These are phyloP conservation scores for Eleginops maclovinus DNA, from an alignment of 2,113 vertebrate genomes.

Conservation along the genomic window DNA sequence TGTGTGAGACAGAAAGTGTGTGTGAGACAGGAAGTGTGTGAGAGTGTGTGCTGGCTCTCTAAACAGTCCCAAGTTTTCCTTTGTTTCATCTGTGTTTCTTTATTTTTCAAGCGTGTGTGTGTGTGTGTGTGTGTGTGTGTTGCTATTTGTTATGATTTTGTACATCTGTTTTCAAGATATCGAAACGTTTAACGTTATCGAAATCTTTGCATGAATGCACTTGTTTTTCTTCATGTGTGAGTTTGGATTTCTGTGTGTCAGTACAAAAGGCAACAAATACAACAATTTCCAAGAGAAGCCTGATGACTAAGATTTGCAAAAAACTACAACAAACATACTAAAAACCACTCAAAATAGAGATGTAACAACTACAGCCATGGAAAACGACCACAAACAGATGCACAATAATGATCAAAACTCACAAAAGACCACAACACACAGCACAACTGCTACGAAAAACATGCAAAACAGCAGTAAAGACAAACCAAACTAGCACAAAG, in stretches of 20 bases:
- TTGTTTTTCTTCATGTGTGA: too few relatives aligned
- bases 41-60: slow-evolving; percentile 2
- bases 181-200: too few relatives aligned
- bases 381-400: background rate
- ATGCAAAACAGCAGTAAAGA: background rate
- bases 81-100: slow-evolving; percentile 2
- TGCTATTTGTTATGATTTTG: too few relatives aligned
- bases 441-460: too few relatives aligned
- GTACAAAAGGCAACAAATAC: too few relatives aligned
- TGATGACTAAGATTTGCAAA: background rate
- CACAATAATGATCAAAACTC: background rate
- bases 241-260: too few relatives aligned
- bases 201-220: too few relatives aligned
- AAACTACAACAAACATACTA: background rate
- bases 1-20: slow-evolving; percentile 2
- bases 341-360: too few relatives aligned
- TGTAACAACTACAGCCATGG: background rate
- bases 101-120: slow-evolving; percentile 17
- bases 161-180: too few relatives aligned
- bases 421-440: too few relatives aligned
- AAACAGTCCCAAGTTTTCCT: background rate
- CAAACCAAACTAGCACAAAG: background rate
- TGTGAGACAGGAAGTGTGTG: slow-evolving; percentile 1
- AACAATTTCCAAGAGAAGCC: too few relatives aligned
- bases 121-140: too few relatives aligned